Conservation (phyloP, 2,888 invertebrate species). For the Synergus itoensis region DNA sequence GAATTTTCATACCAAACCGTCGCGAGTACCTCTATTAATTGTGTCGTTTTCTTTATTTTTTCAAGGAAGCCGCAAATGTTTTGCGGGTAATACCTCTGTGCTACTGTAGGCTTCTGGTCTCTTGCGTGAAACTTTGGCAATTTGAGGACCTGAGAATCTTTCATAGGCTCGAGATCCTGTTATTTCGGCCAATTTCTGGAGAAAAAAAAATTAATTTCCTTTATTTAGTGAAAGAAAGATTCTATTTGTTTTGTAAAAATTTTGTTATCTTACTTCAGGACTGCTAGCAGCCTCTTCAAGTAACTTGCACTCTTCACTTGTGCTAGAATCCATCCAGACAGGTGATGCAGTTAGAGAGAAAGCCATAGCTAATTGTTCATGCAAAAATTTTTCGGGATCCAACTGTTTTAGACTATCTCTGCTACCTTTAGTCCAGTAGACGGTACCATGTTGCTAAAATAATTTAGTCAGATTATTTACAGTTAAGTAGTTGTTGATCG, state of each 20-base stretch:
- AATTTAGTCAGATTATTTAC: neutral
- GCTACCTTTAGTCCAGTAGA: slow-evolving; percentile 94
- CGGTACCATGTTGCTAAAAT: slow-evolving; percentile 96
- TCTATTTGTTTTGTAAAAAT: neutral
- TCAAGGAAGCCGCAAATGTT: slow-evolving; percentile 58
- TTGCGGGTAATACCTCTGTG: slow-evolving; percentile 82
- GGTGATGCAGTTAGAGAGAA: slow-evolving; percentile 92
- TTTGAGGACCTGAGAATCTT: slow-evolving; percentile 96
- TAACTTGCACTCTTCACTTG: slow-evolving; percentile 85
- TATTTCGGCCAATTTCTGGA: slow-evolving; percentile 86
- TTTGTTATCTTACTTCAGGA: slow-evolving; percentile 80
- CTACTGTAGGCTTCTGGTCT: slow-evolving; percentile 85
- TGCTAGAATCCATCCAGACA: slow-evolving; percentile 98
- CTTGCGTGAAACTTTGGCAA: slow-evolving; percentile 90
- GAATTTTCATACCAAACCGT: slow-evolving; percentile 23
- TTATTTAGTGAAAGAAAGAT: neutral
- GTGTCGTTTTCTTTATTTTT: slow-evolving; percentile 54
- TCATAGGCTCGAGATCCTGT: slow-evolving; percentile 94
- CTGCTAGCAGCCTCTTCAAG: slow-evolving; percentile 92
- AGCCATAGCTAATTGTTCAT: slow-evolving; percentile 88
- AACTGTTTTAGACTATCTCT: slow-evolving; percentile 83
- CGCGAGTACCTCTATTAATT: slow-evolving; percentile 58
- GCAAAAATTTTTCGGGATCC: slow-evolving; percentile 87
- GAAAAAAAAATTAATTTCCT: slow-evolving; percentile 40
- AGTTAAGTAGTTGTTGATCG: no score